phyloP scores from a whole-genome alignment of 2,797 vertebrate species.

The Chromobotia macracanthus region DNA sequence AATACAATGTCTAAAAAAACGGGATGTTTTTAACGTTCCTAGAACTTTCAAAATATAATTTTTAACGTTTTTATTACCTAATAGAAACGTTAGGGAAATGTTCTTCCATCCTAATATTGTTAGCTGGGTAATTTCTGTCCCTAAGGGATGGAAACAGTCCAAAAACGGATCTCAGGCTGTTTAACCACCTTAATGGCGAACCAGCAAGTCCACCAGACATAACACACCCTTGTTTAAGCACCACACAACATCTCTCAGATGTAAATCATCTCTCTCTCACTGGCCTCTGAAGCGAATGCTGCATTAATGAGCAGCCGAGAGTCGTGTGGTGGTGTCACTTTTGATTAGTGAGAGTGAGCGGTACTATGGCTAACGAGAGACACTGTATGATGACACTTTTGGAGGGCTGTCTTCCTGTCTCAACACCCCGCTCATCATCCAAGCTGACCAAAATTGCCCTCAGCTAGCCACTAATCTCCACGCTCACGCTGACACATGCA shows the following conservation, averaged over 20 bases:
- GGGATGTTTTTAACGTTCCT: no score
- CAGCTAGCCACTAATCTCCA: slow-evolving; percentile 21
- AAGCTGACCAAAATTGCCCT: slow-evolving; percentile 29
- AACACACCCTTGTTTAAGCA: background rate
- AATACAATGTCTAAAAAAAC: no score
- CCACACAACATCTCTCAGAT: slow-evolving; percentile 1
- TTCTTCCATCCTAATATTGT: no score
- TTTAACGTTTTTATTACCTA: no score
- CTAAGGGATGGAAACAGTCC: slow-evolving; percentile 6
- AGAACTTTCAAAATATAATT: no score
- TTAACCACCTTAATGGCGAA: slow-evolving; percentile 21
- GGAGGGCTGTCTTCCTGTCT: slow-evolving; percentile 43
- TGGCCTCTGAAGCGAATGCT: slow-evolving; percentile 5
- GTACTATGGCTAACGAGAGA: slow-evolving; percentile 43
- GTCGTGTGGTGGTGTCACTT: slow-evolving; percentile 41
- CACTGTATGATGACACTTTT: slow-evolving; percentile 42
- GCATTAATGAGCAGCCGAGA: slow-evolving; percentile 30
- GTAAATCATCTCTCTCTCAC: slow-evolving; percentile 28
- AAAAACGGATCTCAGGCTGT: slow-evolving; percentile 12
- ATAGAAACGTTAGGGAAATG: no score
- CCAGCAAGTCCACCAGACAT: slow-evolving; percentile 22
- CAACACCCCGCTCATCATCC: slow-evolving; percentile 36
- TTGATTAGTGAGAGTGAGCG: slow-evolving; percentile 49
- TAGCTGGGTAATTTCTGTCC: background rate
- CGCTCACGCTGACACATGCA: slow-evolving; percentile 27